phyloP scores from a whole-genome alignment of 2,888 invertebrate species.

The Acronicta psi region DNA sequence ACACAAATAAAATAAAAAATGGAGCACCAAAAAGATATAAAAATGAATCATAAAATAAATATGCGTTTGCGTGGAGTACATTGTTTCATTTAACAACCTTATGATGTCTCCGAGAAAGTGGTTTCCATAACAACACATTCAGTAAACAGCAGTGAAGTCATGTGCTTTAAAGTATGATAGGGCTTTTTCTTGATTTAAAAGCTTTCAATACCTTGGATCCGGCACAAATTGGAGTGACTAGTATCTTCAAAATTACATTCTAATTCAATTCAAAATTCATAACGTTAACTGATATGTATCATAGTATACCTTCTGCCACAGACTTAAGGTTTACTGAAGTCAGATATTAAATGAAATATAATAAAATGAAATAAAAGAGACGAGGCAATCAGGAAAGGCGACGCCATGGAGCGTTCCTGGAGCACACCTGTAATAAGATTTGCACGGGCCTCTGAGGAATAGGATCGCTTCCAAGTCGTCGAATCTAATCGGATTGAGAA shows the following conservation, averaged over 20 bases:
- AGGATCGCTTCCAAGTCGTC: constrained; percentile 51
- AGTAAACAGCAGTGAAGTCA: no score
- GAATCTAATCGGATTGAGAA: constrained; percentile 70
- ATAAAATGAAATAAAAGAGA: constrained; percentile 55
- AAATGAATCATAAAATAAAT: constrained; percentile 85
- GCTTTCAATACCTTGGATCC: no score
- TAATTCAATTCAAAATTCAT: no score
- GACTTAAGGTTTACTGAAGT: constrained; percentile 13
- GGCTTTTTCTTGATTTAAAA: no score
- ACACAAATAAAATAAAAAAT: constrained; percentile 84
- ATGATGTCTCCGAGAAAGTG: not conserved
- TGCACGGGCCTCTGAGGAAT: constrained; percentile 65
- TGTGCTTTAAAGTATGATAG: no score
- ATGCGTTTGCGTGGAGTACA: constrained; percentile 83
- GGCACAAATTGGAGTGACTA: no score
- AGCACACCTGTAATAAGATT: constrained; percentile 71
- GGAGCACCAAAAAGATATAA: constrained; percentile 87
- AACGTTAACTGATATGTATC: no score
- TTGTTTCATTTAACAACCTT: constrained; percentile 70
- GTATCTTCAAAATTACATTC: no score
- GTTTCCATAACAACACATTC: not conserved
- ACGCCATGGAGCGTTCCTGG: constrained; percentile 27
- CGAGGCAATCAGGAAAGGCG: constrained; percentile 57
- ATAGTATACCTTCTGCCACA: no score
- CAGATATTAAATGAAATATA: constrained; percentile 43